Percentiles rank a stretch among this genome's conserved stretches.
Conservation (phyloP, 2,888 invertebrate genomes). For the Ochropleura plecta region DNA sequence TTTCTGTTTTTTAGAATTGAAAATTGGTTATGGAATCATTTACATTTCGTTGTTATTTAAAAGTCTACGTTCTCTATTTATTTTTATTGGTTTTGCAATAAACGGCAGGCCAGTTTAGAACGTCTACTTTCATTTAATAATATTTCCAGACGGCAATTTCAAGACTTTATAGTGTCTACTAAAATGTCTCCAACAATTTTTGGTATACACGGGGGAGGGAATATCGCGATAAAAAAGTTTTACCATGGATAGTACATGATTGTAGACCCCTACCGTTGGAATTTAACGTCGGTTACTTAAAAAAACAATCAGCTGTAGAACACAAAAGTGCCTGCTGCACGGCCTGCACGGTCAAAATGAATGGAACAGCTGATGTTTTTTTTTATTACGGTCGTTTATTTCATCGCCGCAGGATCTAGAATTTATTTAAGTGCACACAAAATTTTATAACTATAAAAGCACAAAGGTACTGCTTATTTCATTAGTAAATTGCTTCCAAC, state of each 20-base stretch:
- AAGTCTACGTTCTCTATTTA: background rate
- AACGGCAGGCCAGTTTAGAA: background rate
- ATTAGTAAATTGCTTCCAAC: background rate
- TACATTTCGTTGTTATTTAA: background rate
- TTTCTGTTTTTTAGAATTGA: background rate
- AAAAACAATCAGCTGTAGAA: background rate
- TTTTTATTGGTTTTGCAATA: slow-evolving; percentile 20
- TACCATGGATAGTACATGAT: background rate
- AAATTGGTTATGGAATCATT: background rate
- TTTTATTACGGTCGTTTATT: background rate
- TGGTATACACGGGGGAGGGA: background rate
- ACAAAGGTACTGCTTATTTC: background rate
- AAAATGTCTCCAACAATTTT: slow-evolving; percentile 8
- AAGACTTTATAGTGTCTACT: background rate
- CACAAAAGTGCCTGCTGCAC: background rate
- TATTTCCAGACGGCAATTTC: slow-evolving; percentile 20
- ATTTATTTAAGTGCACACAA: background rate
- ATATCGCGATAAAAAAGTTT: background rate
- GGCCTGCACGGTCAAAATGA: background rate
- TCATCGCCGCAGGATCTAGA: background rate
- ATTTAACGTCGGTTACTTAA: background rate
- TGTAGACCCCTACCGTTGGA: slow-evolving; percentile 1
- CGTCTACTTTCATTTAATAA: slow-evolving; percentile 20
- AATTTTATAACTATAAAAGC: background rate
- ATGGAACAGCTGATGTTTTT: slow-evolving; percentile 1